Evolutionary conservation across 1,140 invertebrate genomes (phyloP), one percentile per base, ranked within the genome.

Genomic region (Drosophila pseudoobscura): DNA sequence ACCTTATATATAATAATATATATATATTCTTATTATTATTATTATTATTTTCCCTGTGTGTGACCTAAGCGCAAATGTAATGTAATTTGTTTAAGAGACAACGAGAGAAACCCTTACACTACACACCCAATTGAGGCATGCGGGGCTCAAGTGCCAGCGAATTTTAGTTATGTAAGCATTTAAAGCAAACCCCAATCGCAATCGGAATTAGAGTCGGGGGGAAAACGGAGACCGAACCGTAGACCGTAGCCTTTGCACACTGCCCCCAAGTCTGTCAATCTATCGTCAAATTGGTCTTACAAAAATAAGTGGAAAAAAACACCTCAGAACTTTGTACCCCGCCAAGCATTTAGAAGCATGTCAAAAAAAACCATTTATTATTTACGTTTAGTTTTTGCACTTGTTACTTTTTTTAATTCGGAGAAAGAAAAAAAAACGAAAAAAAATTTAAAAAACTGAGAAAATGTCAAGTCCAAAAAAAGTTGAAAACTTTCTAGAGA

Each of bases 161-260:
- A 83, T 83, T 84, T 84, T 83, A 82, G 78, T 82, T 82, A 71
- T 84, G 72, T 83, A 84, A 79, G 80, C 75, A 83, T 83, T 83
- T 84, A 84, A 55, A 51, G 65, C 64, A 71, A 65, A 55, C 61
- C 61, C 56, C 75, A 47, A 78, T 57, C 61, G 47, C 44, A 58
- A 46, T 56, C 77, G 68, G 53, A 49, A 68, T 29, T 43, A 62
- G 69, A 31, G 43, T 43, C 54, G 22, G 45, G 22, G 45, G 53
- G 53, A 55, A 62, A 59, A 62, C 20, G 44, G 54, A 41, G 47
- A 47, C 46, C 24, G 45, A 49, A 31, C 41, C 15, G 20, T 45
- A 47, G 35, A 31, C 41, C 15, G 20, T 45, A 47, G 35, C 68
- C 66, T 39, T 41, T 64, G 66, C 78, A 77, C 78, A 77, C 78